Conservation (phyloP, 2,113 vertebrate genomes). For the Trachemys scripta region DNA sequence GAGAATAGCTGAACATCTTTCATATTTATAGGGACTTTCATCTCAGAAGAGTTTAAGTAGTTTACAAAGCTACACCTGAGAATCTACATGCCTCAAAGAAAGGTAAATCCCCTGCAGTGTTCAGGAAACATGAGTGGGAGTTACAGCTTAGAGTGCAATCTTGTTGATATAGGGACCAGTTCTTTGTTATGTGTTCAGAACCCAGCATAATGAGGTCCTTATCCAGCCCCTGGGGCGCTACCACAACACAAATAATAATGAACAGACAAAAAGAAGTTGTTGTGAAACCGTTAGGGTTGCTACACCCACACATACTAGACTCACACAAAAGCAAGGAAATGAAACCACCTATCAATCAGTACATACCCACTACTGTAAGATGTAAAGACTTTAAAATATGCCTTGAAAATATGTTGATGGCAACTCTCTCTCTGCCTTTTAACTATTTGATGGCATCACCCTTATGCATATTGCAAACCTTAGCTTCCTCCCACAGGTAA, state of each 20-base stretch:
- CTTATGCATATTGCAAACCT: neutral
- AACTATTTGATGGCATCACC: too few relatives aligned
- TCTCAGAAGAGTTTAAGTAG: neutral
- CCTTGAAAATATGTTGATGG: too few relatives aligned
- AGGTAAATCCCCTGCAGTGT: neutral
- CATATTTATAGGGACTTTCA: neutral
- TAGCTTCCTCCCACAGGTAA: neutral
- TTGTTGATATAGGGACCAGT: neutral
- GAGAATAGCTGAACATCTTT: neutral
- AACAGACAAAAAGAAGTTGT: neutral
- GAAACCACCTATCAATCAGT: constrained; percentile 36
- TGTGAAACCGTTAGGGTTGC: neutral
- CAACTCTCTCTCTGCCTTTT: neutral
- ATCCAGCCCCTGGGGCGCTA: neutral
- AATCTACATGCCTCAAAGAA: neutral
- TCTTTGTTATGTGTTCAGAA: neutral
- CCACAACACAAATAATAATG: neutral
- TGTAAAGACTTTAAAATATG: neutral
- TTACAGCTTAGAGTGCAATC: neutral
- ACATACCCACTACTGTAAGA: neutral
- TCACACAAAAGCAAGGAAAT: neutral
- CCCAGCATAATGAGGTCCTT: neutral
- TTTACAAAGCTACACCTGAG: neutral
- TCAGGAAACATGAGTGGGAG: neutral
- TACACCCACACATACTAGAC: neutral